Evolutionary conservation across 2,113 vertebrate genomes (phyloP).

Genomic region (Paramisgurnus dabryanus): DNA sequence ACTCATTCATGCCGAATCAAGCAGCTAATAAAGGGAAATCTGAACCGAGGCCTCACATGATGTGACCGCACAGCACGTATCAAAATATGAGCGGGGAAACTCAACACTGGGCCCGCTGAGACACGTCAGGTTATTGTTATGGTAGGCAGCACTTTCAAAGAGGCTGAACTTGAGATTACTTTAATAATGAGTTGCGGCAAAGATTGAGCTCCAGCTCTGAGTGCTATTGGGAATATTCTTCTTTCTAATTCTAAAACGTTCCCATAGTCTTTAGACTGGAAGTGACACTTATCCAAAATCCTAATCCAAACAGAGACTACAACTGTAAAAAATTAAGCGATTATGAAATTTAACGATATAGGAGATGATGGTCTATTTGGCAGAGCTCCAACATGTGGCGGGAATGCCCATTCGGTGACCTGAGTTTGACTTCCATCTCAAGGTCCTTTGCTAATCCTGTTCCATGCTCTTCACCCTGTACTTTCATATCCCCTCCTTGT

Average conservation of each 20-base stretch:
- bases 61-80: conserved; percentile 57
- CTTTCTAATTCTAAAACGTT: not conserved
- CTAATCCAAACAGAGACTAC: not conserved
- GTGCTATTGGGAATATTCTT: not conserved
- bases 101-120: conserved; percentile 43
- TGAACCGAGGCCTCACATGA: conserved; percentile 67
- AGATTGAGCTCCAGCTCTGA: conserved; percentile 12
- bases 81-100: conserved; percentile 49
- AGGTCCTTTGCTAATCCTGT: too few relatives aligned
- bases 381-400: too few relatives aligned
- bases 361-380: too few relatives aligned
- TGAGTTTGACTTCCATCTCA: too few relatives aligned
- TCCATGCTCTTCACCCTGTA: too few relatives aligned
- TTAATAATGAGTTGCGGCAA: conserved; percentile 26
- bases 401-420: too few relatives aligned
- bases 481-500: too few relatives aligned
- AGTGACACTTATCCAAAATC: not conserved
- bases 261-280: conserved; percentile 13
- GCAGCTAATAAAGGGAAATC: conserved; percentile 63
- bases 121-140: conserved; percentile 60
- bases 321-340: not conserved
- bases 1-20: conserved; percentile 71
- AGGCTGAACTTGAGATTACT: conserved; percentile 21
- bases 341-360: too few relatives aligned
- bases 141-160: conserved; percentile 50